A percentile compares a stretch with the other conserved stretches of the same genome.
These are phyloP conservation scores for Laticauda laticaudata DNA, from an alignment of 2,113 vertebrate species.

Conservation along the genomic window DNA sequence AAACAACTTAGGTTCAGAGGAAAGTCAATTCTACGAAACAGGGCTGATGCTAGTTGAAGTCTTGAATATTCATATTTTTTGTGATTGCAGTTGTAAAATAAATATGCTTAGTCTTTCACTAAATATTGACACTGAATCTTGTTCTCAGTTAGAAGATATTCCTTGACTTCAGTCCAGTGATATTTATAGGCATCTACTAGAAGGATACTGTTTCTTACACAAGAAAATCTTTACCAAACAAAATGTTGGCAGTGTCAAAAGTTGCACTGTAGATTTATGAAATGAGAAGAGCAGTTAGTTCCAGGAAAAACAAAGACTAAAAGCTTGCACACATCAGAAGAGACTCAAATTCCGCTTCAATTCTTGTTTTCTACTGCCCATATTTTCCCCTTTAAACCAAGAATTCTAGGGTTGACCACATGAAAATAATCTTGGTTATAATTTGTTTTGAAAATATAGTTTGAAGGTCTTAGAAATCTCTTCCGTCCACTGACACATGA, in stretches of 20 bases:
- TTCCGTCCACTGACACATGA: neutral
- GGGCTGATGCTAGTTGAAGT: neutral
- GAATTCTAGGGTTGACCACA: neutral
- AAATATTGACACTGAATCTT: neutral
- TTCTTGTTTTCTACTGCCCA: neutral
- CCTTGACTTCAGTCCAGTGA: neutral
- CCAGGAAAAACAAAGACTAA: neutral
- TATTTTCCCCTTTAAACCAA: neutral
- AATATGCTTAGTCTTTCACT: neutral
- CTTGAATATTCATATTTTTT: rapidly evolving
- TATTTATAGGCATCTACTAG: neutral
- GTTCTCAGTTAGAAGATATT: neutral
- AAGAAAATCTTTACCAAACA: neutral
- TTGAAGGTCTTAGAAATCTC: neutral
- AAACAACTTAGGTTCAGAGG: neutral
- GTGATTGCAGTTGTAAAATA: neutral
- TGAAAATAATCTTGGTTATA: neutral
- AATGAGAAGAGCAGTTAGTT: neutral
- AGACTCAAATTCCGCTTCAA: too few species aligned
- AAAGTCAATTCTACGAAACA: neutral
- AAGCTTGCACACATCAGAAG: neutral
- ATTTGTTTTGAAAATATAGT: neutral
- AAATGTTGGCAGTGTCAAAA: neutral
- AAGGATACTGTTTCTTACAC: neutral
- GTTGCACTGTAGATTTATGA: neutral